Conservation (phyloP, 1,140 invertebrate species). For the Euglossa dilemma region DNA sequence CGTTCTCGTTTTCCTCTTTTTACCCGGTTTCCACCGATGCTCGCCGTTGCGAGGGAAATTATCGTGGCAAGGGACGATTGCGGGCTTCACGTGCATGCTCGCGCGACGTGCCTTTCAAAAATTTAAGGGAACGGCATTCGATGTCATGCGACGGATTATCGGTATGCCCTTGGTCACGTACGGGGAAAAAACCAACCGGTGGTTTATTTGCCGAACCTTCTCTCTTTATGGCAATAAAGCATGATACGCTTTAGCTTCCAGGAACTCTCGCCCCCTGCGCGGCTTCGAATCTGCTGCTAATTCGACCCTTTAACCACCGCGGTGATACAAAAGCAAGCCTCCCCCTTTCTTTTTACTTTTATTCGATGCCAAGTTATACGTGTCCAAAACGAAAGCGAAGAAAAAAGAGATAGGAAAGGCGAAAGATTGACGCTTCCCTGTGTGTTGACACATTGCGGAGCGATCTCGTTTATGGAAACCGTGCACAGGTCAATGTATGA, state of each 20-base stretch:
- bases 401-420: no score
- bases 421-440: no score
- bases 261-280: not conserved
- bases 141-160: not conserved
- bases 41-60: no score
- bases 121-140: not conserved
- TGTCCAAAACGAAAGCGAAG: no score
- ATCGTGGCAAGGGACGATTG: not conserved
- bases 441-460: no score
- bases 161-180: not conserved
- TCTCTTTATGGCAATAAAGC: not conserved
- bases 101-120: not conserved
- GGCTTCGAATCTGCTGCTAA: no score
- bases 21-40: not conserved
- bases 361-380: no score
- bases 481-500: no score
- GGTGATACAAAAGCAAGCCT: no score
- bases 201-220: not conserved
- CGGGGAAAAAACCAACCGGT: not conserved
- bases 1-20: not conserved
- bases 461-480: no score
- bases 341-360: no score
- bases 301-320: no score
- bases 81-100: not conserved
- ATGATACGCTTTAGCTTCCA: not conserved